Percentiles rank a stretch among this genome's conserved stretches.
Evolutionary conservation across 2,113 vertebrate species (phyloP).

Genomic region (Lepisosteus osseus): DNA sequence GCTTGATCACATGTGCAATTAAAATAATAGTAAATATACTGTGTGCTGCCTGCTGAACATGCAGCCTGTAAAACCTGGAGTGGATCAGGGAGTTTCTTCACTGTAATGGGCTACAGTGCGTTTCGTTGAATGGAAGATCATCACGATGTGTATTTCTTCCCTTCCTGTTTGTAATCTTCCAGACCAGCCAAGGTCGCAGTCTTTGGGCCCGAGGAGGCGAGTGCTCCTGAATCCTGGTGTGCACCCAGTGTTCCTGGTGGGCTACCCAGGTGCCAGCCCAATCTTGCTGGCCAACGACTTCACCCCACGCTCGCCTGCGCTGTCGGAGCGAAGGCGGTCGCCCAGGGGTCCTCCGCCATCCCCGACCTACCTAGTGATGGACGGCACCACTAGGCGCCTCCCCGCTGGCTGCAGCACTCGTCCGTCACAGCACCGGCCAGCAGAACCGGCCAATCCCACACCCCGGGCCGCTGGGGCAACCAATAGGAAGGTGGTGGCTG

Average conservation of each 20-base stretch:
- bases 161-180: background rate
- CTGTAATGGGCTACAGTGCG: too few relatives aligned
- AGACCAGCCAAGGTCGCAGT: background rate
- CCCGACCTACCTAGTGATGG: background rate
- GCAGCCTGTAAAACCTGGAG: too few relatives aligned
- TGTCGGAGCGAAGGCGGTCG: background rate
- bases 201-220: background rate
- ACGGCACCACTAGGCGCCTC: background rate
- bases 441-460: background rate
- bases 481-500: background rate
- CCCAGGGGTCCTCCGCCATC: background rate
- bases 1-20: too few relatives aligned
- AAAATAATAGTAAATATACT: too few relatives aligned
- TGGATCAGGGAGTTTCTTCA: too few relatives aligned
- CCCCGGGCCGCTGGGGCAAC: background rate
- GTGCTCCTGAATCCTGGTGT: background rate
- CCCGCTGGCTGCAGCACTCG: background rate
- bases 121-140: too few relatives aligned
- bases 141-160: too few relatives aligned
- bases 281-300: background rate
- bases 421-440: too few relatives aligned
- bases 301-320: background rate
- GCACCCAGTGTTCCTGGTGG: too few relatives aligned
- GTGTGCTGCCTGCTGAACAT: too few relatives aligned
- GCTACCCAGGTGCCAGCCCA: too few relatives aligned